A percentile compares a stretch with the other conserved stretches of the same genome.
These are phyloP conservation scores for Pangasius sanitwongsei DNA, from an alignment of 2,797 vertebrate species.

Conservation along the genomic window DNA sequence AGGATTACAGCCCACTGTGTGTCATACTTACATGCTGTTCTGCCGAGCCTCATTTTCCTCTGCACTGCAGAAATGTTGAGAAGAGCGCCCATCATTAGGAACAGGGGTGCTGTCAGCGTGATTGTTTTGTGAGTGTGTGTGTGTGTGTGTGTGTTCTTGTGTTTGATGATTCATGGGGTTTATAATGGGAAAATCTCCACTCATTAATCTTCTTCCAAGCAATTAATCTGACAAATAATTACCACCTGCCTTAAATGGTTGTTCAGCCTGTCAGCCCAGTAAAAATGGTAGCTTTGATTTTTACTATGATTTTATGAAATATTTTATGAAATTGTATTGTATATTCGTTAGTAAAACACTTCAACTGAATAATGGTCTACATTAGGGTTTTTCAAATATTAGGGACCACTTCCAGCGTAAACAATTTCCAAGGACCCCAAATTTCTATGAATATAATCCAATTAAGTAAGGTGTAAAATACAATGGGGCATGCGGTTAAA, in stretches of 20 bases:
- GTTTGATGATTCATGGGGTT: conserved; percentile 25
- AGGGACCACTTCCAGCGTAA: neutral
- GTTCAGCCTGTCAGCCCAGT: neutral
- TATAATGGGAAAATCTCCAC: conserved; percentile 46
- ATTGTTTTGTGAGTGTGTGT: conserved; percentile 34
- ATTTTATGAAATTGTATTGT: neutral
- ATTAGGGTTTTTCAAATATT: neutral
- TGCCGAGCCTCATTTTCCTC: conserved; percentile 22
- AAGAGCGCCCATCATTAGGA: conserved; percentile 12
- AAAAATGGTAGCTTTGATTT: conserved; percentile 19
- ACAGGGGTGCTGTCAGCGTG: neutral
- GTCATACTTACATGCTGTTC: conserved; percentile 23
- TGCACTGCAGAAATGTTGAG: conserved; percentile 30
- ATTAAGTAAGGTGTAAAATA: neutral
- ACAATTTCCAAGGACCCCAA: neutral
- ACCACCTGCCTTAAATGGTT: conserved; percentile 42
- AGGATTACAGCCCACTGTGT: conserved; percentile 42
- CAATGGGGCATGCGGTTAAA: neutral
- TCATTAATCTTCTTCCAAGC: conserved; percentile 57
- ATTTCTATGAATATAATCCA: neutral
- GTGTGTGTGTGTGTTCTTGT: conserved; percentile 23
- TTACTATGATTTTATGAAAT: neutral
- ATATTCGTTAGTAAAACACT: neutral
- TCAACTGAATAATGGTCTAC: neutral
- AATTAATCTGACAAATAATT: conserved; percentile 53